Evolutionary conservation across 2,888 invertebrate genomes (phyloP).

Genomic region (Papilio protenor): DNA sequence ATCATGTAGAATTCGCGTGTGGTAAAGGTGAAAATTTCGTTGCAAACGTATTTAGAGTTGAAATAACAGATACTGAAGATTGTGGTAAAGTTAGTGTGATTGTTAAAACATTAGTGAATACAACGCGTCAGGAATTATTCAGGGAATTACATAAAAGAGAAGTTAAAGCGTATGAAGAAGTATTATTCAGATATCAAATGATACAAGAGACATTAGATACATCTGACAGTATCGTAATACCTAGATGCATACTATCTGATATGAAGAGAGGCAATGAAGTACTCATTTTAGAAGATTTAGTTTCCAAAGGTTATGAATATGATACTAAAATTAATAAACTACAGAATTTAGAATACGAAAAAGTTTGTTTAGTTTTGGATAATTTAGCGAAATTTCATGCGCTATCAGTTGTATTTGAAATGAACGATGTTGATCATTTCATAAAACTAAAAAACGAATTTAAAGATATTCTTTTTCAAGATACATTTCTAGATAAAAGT

Average conservation of each 20-base stretch:
- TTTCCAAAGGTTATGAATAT: conserved; percentile 60
- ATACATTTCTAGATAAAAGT: conserved; percentile 67
- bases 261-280: conserved; percentile 66
- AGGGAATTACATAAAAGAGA: conserved; percentile 71
- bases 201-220: conserved; percentile 59
- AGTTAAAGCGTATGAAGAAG: conserved; percentile 64
- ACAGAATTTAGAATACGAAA: conserved; percentile 59
- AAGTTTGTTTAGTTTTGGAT: conserved; percentile 59
- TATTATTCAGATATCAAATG: conserved; percentile 61
- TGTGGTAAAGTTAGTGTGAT: conserved; percentile 61
- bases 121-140: conserved; percentile 69
- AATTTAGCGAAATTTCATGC: conserved; percentile 75
- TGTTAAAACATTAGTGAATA: conserved; percentile 73
- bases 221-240: conserved; percentile 59
- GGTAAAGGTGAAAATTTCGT: conserved; percentile 70
- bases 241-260: conserved; percentile 63
- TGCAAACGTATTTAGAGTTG: conserved; percentile 72
- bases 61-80: conserved; percentile 60
- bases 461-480: conserved; percentile 66
- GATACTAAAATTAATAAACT: conserved; percentile 59
- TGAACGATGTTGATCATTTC: conserved; percentile 54
- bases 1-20: conserved; percentile 70
- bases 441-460: conserved; percentile 57
- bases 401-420: conserved; percentile 65
- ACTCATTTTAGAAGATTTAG: conserved; percentile 71